Conservation (phyloP, 2,797 vertebrate genomes). For the Tarsius wallacei region DNA sequence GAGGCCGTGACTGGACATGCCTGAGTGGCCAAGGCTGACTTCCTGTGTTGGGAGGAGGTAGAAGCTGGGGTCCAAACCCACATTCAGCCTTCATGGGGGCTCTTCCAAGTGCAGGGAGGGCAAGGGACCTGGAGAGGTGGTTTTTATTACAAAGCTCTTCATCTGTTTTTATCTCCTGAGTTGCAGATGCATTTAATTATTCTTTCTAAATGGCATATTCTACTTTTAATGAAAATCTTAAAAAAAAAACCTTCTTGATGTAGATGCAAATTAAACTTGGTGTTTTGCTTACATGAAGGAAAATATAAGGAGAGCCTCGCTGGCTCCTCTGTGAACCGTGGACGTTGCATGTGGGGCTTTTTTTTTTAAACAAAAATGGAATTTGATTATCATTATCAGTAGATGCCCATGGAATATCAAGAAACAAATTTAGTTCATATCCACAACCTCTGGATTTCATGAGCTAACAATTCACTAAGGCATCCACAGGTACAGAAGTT, state of each 20-base stretch:
- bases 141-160: constrained; percentile 78
- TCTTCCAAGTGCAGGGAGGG: background rate
- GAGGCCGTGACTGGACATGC: too few relatives aligned
- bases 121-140: background rate
- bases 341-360: constrained; percentile 12
- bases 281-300: constrained; percentile 62
- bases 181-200: constrained; percentile 79
- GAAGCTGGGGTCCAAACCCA: background rate
- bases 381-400: constrained; percentile 67
- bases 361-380: constrained; percentile 65
- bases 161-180: constrained; percentile 74
- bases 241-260: background rate
- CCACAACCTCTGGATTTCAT: constrained; percentile 22
- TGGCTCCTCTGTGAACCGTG: background rate
- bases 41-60: background rate
- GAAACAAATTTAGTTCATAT: constrained; percentile 46
- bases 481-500: constrained; percentile 6
- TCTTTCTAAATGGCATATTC: constrained; percentile 59
- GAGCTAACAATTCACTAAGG: constrained; percentile 37
- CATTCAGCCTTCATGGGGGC: background rate
- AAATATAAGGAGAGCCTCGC: background rate
- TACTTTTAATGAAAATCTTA: constrained; percentile 75
- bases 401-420: constrained; percentile 25
- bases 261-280: constrained; percentile 72
- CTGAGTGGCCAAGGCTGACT: background rate